Evolutionary conservation across 2,797 vertebrate genomes (phyloP).

Genomic region (Pyrrhura leucotis): DNA sequence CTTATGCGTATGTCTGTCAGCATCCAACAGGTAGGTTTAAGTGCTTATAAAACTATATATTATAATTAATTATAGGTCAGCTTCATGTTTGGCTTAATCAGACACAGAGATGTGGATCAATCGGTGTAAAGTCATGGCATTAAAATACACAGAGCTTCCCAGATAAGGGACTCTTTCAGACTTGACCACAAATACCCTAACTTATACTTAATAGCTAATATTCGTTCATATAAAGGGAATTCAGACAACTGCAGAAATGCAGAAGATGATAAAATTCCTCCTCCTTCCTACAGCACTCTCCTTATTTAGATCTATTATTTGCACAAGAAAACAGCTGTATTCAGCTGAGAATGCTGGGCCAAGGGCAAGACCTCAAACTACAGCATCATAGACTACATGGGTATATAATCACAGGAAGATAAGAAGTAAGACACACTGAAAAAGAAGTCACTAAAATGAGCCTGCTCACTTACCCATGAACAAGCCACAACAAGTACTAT

Average conservation of each 20-base stretch:
- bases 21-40: neutral
- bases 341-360: neutral
- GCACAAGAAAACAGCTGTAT: neutral
- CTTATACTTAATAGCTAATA: neutral
- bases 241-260: neutral
- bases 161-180: rapidly evolving
- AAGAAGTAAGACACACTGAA: neutral
- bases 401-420: neutral
- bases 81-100: neutral
- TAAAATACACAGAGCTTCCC: neutral
- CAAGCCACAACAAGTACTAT: neutral
- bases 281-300: neutral
- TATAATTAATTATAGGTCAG: neutral
- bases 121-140: neutral
- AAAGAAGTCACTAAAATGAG: neutral
- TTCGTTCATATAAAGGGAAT: neutral
- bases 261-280: neutral
- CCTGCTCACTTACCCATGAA: neutral
- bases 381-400: neutral
- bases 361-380: neutral
- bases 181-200: neutral
- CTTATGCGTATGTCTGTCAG: neutral
- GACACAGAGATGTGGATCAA: neutral
- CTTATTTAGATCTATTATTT: neutral
- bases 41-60: neutral